Percentiles rank a stretch among this genome's conserved stretches.
Evolutionary conservation across 2,888 invertebrate species (phyloP).

Genomic region (Diaphora mendica): DNA sequence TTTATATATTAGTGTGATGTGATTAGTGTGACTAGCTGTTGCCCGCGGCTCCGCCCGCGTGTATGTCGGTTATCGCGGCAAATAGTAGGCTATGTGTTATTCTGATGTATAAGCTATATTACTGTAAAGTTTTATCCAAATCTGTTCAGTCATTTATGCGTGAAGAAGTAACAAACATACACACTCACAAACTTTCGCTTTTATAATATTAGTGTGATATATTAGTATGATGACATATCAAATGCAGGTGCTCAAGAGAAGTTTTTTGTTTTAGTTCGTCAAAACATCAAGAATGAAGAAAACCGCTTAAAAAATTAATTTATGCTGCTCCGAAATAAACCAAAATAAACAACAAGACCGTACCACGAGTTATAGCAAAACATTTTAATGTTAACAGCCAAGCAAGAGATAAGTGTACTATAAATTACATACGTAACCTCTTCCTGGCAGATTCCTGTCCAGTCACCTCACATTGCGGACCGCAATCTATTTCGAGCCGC

Average conservation of each 20-base stretch:
- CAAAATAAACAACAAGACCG: not conserved
- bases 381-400: constrained; percentile 4
- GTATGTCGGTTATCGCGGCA: no score
- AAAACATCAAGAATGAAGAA: no score
- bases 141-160: no score
- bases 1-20: no score
- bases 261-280: not conserved
- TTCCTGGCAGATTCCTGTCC: constrained; percentile 29
- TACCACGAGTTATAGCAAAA: not conserved
- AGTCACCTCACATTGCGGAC: constrained; percentile 8
- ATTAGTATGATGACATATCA: not conserved
- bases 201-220: no score
- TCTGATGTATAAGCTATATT: no score
- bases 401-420: not conserved
- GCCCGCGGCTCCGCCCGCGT: no score
- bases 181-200: no score
- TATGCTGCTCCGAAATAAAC: not conserved
- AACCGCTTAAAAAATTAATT: not conserved
- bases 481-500: constrained; percentile 26
- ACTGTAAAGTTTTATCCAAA: no score
- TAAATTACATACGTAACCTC: constrained; percentile 22
- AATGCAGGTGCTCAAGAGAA: not conserved
- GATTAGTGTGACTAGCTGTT: no score
- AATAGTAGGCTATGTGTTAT: no score
- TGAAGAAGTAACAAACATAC: no score